Evolutionary conservation across 1,140 invertebrate species (phyloP).

Genomic region (Platyscapa corneri): DNA sequence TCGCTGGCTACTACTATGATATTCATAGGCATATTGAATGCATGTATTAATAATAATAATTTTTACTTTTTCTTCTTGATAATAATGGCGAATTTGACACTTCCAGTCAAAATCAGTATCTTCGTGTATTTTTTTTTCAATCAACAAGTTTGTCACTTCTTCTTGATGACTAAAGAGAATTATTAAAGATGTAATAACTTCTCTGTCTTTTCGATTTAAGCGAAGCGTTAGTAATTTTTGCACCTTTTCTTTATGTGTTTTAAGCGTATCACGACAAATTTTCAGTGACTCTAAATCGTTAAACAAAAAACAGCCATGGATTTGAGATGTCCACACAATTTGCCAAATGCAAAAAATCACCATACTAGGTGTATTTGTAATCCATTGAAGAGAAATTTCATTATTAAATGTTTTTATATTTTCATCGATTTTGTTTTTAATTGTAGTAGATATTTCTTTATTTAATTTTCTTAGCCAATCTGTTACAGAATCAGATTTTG

Average conservation of each 20-base stretch:
- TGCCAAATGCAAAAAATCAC: constrained; percentile 78
- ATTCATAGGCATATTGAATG: constrained; percentile 89
- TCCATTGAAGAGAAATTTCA: constrained; percentile 49
- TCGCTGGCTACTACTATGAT: constrained; percentile 85
- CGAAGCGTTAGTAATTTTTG: constrained; percentile 69
- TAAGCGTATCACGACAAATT: not conserved
- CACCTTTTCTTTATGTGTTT: constrained; percentile 14
- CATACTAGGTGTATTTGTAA: constrained; percentile 70
- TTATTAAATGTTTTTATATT: constrained; percentile 33
- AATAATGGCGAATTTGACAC: constrained; percentile 91
- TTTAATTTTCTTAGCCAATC: constrained; percentile 78
- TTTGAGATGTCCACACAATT: constrained; percentile 79
- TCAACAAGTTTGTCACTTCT: constrained; percentile 77
- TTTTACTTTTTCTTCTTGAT: constrained; percentile 72
- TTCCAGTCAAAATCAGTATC: constrained; percentile 91
- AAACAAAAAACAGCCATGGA: constrained; percentile 69
- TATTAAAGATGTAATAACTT: constrained; percentile 76
- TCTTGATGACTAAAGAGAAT: constrained; percentile 78
- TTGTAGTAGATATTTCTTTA: constrained; percentile 51
- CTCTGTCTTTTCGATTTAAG: constrained; percentile 75
- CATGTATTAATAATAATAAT: constrained; percentile 85
- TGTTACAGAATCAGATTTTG: constrained; percentile 76
- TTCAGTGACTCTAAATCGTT: constrained; percentile 6
- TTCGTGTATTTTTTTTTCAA: constrained; percentile 69
- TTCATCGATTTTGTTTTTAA: constrained; percentile 53